Percentiles rank a stretch among this genome's conserved stretches.
phyloP scores from a whole-genome alignment of 2,113 vertebrate species.

The Columba janthina region DNA sequence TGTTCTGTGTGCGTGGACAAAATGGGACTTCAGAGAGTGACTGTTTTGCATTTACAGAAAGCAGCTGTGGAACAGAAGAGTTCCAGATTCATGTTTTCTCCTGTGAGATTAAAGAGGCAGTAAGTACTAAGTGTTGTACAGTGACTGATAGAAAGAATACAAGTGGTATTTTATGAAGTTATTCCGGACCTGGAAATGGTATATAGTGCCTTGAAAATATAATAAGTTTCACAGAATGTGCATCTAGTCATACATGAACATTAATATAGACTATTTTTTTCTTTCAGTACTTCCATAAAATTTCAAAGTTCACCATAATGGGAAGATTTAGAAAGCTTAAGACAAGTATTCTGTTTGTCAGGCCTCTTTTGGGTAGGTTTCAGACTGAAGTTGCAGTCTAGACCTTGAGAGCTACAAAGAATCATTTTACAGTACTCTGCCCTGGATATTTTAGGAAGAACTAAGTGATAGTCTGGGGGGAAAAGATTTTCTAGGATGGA shows the following conservation, averaged over 20 bases:
- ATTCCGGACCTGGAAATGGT: background rate
- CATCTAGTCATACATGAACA: background rate
- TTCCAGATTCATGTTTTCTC: slow-evolving; percentile 99
- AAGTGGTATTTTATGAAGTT: background rate
- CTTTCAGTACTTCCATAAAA: background rate
- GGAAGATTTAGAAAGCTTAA: background rate
- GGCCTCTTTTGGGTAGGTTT: background rate
- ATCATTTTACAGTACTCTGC: background rate
- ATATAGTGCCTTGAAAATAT: background rate
- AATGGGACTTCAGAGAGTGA: slow-evolving; percentile 89
- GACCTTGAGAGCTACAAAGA: background rate
- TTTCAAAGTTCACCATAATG: background rate
- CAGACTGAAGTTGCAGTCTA: background rate
- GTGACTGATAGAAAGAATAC: background rate
- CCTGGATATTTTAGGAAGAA: background rate
- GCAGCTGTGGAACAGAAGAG: slow-evolving; percentile 92
- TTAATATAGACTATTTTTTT: background rate
- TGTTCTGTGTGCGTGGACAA: slow-evolving; percentile 93
- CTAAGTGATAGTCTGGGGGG: background rate
- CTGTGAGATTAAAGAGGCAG: slow-evolving; percentile 97
- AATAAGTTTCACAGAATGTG: background rate
- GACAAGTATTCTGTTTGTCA: background rate
- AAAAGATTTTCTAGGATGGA: background rate
- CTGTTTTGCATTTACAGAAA: slow-evolving; percentile 96
- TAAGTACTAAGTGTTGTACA: slow-evolving; percentile 75